These are phyloP conservation scores for Syrista parreyssii DNA, from an alignment of 2,888 invertebrate species.

Conservation along the genomic window DNA sequence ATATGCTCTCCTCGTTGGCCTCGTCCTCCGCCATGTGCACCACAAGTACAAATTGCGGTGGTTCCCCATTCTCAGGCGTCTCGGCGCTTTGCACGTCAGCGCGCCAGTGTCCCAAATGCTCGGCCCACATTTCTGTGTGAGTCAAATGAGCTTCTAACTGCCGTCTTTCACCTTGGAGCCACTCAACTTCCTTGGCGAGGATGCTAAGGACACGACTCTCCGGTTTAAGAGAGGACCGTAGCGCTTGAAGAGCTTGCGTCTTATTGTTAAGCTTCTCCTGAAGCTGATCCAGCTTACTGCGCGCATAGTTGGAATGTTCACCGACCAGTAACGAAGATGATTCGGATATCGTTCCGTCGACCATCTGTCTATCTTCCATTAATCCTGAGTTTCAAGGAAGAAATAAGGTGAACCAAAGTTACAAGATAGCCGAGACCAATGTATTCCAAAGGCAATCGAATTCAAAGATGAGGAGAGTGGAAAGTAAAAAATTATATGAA, in stretches of 20 bases:
- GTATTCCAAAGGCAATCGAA: too few relatives aligned
- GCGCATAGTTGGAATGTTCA: constrained; percentile 85
- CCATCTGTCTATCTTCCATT: constrained; percentile 50
- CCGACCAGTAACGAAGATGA: constrained; percentile 73
- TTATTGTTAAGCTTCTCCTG: constrained; percentile 89
- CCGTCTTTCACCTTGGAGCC: constrained; percentile 82
- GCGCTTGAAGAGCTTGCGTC: constrained; percentile 82
- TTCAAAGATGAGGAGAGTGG: not conserved
- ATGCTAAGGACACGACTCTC: constrained; percentile 84
- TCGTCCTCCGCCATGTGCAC: constrained; percentile 80
- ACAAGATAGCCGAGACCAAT: too few relatives aligned
- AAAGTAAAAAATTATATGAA: constrained; percentile 16
- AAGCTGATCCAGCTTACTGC: constrained; percentile 83
- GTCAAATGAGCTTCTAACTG: constrained; percentile 86
- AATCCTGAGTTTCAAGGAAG: constrained; percentile 36
- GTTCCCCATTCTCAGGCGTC: constrained; percentile 74
- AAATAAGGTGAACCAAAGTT: too few relatives aligned
- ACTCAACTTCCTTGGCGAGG: constrained; percentile 86
- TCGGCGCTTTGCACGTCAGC: constrained; percentile 87
- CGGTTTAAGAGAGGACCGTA: constrained; percentile 83
- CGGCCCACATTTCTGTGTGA: constrained; percentile 90
- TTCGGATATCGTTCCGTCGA: constrained; percentile 54
- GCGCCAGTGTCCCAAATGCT: constrained; percentile 88
- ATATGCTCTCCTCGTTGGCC: constrained; percentile 71
- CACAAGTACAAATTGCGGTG: constrained; percentile 81